Base-by-base conservation (phyloP, 2,113 vertebrate species). In the Lucifuga dentata region DNA sequence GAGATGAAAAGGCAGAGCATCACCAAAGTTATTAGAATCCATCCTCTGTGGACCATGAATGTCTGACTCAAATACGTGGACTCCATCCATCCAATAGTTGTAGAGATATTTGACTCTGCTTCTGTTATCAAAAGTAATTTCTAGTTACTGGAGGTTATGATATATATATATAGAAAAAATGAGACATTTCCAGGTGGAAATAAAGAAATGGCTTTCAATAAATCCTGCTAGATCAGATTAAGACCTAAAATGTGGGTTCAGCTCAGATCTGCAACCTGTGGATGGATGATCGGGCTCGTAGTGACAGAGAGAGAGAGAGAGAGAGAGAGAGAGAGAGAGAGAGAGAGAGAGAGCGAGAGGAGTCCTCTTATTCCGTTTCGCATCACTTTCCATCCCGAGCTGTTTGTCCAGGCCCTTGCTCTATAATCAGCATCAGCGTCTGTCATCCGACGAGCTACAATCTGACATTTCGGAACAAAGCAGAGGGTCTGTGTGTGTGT, bases 401-500 rank as follows among this genome's bases (percentile, higher is more conserved):
- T 57, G 69, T 67, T 76, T 58, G 74, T 78, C 84, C 70, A 23
- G 46, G 45, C 29, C 20, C 13, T 19, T 67, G 0, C 60, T 55
- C 78, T 73, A 59, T 78, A 85, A 87, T 85, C 79, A 80, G 76
- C 39, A n/a, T 81, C 81, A 76, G 52, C 60, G 10, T 56, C 72
- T 33, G 63, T 72, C 55, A 72, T 21, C 17, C 1, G 5, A 35
- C 21, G 40, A 26, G 67, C 29, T 56, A 52, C 65, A 60, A 66
- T 75, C 59, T 82, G 73, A 84, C 85, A 87, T 87, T 85, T 87
- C 43, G 58, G 64, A 87, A 84, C 78, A 87, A 81, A 80, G 69
- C 81, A n/a, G 0, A 6, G 48, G 5, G 19, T 43, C 65, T 8
- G 40, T 5, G 5, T 23, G 20, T 3, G 20, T 21, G 3, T 16